Percentiles rank a stretch among this genome's conserved stretches.
These are phyloP conservation scores for Parauchenoglanis ngamensis DNA, from an alignment of 2,797 vertebrate species.

Conservation along the genomic window DNA sequence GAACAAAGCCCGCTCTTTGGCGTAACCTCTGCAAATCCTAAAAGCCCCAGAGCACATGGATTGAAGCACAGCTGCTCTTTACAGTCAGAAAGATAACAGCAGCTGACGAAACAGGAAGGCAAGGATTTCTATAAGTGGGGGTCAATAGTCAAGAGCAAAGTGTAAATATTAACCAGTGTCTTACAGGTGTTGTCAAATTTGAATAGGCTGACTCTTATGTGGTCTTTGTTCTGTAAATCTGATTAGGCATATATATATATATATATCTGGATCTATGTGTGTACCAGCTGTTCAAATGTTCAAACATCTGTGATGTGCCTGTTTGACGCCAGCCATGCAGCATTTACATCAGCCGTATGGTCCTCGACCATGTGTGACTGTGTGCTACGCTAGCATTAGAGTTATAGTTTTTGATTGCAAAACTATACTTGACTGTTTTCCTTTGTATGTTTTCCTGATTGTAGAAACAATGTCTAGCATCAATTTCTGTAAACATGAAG, in stretches of 20 bases:
- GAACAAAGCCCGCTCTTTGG: conserved; percentile 5
- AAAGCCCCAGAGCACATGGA: conserved; percentile 17
- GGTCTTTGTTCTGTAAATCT: not conserved
- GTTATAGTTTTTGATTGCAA: not conserved
- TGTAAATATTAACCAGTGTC: conserved; percentile 23
- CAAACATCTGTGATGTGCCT: not conserved
- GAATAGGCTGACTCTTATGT: not conserved
- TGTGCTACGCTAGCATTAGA: not conserved
- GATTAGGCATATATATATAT: not conserved
- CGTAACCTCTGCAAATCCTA: conserved; percentile 38
- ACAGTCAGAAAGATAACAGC: conserved; percentile 48
- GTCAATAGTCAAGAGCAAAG: conserved; percentile 4
- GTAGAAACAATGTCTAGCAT: not conserved
- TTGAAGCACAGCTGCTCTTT: conserved; percentile 21
- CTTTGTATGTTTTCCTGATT: not conserved
- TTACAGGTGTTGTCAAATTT: not conserved
- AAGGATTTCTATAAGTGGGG: conserved; percentile 50
- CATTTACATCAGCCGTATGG: not conserved
- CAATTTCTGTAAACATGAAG: not conserved
- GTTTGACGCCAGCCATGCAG: not conserved
- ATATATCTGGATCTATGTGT: not conserved
- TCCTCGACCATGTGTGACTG: not conserved
- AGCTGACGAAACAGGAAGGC: conserved; percentile 68
- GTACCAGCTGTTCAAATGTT: conserved; percentile 5
- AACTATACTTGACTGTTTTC: too few relatives aligned